phyloP scores from a whole-genome alignment of 2,888 invertebrate genomes.

The Halocaridina rubra region DNA sequence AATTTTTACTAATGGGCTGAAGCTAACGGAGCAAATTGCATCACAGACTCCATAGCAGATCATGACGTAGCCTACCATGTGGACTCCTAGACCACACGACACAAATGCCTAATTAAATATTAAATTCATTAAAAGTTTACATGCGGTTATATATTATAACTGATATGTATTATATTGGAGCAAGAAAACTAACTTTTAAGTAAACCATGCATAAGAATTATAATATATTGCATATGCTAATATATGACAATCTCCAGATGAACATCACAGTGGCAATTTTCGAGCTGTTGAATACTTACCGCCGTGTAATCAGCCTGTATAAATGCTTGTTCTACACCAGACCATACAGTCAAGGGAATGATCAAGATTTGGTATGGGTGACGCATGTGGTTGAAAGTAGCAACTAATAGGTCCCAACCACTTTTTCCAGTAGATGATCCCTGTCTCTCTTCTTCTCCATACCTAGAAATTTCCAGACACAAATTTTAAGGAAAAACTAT shows the following conservation, averaged over 20 bases:
- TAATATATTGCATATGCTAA: too few relatives aligned
- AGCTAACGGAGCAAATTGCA: constrained; percentile 89
- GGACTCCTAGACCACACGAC: constrained; percentile 89
- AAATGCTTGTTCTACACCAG: constrained; percentile 97
- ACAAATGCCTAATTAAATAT: constrained; percentile 83
- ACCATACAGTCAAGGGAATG: constrained; percentile 95
- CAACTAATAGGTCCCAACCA: constrained; percentile 84
- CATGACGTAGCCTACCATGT: constrained; percentile 96
- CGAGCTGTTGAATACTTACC: constrained; percentile 67
- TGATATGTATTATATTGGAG: too few relatives aligned
- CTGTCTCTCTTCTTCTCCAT: constrained; percentile 36
- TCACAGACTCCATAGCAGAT: constrained; percentile 96
- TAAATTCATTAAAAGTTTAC: too few relatives aligned
- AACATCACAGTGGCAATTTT: too few relatives aligned
- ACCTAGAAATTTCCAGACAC: too few relatives aligned
- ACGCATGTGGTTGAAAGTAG: constrained; percentile 90
- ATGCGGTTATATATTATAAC: too few relatives aligned
- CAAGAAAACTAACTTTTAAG: too few relatives aligned
- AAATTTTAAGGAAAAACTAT: too few relatives aligned
- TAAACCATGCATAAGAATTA: too few relatives aligned
- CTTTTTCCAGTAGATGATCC: constrained; percentile 67
- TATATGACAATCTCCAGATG: too few relatives aligned
- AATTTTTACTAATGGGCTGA: constrained; percentile 92
- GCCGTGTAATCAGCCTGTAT: constrained; percentile 80
- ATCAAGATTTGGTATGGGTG: constrained; percentile 92